A percentile compares a stretch with the other conserved stretches of the same genome.
Evolutionary conservation across 2,113 vertebrate genomes (phyloP).

Genomic region (Neolamprologus tretocephalus): DNA sequence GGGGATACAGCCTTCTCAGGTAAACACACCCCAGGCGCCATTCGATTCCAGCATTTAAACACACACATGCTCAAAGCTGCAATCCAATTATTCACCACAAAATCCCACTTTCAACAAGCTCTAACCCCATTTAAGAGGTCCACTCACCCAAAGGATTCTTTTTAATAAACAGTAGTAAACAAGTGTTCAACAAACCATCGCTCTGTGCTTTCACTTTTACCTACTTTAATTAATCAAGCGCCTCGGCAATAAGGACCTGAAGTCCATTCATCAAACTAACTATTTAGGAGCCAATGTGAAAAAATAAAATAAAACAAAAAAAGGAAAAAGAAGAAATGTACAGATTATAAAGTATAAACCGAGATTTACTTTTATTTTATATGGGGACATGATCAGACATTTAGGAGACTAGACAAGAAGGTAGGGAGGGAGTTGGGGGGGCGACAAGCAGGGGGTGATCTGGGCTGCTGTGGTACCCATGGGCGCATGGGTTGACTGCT

Average conservation of each 20-base stretch:
- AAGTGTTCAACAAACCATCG: constrained; percentile 48
- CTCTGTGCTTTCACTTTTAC: constrained; percentile 28
- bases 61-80: constrained; percentile 38
- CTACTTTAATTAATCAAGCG: constrained; percentile 50
- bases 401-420: not conserved
- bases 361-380: not conserved
- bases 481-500: not conserved
- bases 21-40: constrained; percentile 61
- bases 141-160: constrained; percentile 46
- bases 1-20: constrained; percentile 21
- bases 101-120: constrained; percentile 47
- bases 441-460: not conserved
- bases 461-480: not conserved
- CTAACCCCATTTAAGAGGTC: constrained; percentile 61
- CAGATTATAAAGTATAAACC: not conserved
- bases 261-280: constrained; percentile 39
- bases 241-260: constrained; percentile 15
- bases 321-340: not conserved
- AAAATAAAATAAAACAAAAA: not conserved
- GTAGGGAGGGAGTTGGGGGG: not conserved
- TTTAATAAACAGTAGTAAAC: constrained; percentile 58
- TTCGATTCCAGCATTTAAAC: constrained; percentile 57
- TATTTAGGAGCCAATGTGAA: constrained; percentile 3
- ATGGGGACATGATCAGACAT: not conserved
- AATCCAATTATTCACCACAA: constrained; percentile 64